Conservation (phyloP, 2,888 invertebrate species). For the Odiellus spinosus region DNA sequence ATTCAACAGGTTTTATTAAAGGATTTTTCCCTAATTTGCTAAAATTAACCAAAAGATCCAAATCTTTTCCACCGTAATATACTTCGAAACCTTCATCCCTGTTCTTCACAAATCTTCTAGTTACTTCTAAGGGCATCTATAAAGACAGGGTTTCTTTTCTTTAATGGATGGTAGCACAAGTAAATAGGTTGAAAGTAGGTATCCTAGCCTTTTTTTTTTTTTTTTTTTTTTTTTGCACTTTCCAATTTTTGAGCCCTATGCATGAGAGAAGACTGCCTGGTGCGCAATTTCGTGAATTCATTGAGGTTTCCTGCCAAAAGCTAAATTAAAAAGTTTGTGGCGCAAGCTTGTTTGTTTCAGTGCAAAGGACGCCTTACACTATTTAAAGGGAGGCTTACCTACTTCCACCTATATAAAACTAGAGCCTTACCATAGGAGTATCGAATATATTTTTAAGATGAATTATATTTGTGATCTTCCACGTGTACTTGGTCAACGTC, state of each 20-base stretch:
- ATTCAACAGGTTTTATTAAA: slow-evolving; percentile 41
- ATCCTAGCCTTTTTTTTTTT: no score
- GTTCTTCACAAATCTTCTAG: slow-evolving; percentile 45
- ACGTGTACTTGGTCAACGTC: slow-evolving; percentile 50
- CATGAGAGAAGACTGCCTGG: no score
- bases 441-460: slow-evolving; percentile 58
- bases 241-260: no score
- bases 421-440: slow-evolving; percentile 43
- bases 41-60: slow-evolving; percentile 23
- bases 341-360: no score
- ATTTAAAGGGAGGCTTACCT: not conserved
- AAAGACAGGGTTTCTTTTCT: not conserved
- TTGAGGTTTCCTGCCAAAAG: no score
- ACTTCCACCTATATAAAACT: not conserved
- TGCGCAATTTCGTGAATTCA: no score
- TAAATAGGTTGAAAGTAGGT: not conserved
- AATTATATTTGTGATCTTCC: slow-evolving; percentile 52
- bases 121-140: slow-evolving; percentile 44
- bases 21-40: slow-evolving; percentile 23
- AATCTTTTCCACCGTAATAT: slow-evolving; percentile 26
- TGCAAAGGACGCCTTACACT: no score
- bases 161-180: not conserved
- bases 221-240: no score
- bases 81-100: slow-evolving; percentile 41
- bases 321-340: no score